These are phyloP conservation scores for Paraplagusia blochii DNA, from an alignment of 2,113 vertebrate species.

Conservation along the genomic window DNA sequence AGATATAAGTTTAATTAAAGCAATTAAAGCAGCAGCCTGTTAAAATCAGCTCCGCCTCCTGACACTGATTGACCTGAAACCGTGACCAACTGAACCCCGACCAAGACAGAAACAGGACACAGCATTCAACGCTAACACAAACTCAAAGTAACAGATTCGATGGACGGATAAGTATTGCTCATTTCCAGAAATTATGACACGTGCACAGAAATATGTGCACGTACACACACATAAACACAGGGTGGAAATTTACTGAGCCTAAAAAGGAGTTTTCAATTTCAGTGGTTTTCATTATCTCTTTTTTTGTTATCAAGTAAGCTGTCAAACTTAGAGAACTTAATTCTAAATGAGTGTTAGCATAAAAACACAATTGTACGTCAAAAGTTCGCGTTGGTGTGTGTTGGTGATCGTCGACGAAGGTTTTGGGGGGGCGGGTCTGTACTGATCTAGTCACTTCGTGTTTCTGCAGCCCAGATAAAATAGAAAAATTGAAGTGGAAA, in stretches of 20 bases:
- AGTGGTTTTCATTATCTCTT: background rate
- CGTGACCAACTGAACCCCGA: constrained; percentile 68
- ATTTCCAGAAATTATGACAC: constrained; percentile 79
- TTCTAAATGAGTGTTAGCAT: no score
- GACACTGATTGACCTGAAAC: constrained; percentile 94
- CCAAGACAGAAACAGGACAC: constrained; percentile 48
- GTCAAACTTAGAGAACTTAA: background rate
- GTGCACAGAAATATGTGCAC: constrained; percentile 43
- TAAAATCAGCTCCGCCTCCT: constrained; percentile 90
- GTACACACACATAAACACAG: constrained; percentile 19
- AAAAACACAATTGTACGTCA: background rate
- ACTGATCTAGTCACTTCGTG: constrained; percentile 99
- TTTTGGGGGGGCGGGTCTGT: constrained; percentile 87
- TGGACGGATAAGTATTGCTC: constrained; percentile 81
- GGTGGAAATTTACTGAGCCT: no score
- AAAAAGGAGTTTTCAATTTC: no score
- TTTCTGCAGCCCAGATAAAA: constrained; percentile 90
- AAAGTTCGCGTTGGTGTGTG: constrained; percentile 22
- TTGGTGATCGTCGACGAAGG: constrained; percentile 1
- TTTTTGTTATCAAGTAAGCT: background rate
- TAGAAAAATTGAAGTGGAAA: constrained; percentile 99
- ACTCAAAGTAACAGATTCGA: constrained; percentile 71
- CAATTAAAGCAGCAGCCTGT: constrained; percentile 98
- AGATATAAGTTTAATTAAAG: constrained; percentile 97
- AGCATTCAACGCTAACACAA: constrained; percentile 58